A percentile compares a stretch with the other conserved stretches of the same genome.
These are phyloP conservation scores for Apogon hyalosoma DNA, from an alignment of 2,797 vertebrate genomes.

Conservation along the genomic window DNA sequence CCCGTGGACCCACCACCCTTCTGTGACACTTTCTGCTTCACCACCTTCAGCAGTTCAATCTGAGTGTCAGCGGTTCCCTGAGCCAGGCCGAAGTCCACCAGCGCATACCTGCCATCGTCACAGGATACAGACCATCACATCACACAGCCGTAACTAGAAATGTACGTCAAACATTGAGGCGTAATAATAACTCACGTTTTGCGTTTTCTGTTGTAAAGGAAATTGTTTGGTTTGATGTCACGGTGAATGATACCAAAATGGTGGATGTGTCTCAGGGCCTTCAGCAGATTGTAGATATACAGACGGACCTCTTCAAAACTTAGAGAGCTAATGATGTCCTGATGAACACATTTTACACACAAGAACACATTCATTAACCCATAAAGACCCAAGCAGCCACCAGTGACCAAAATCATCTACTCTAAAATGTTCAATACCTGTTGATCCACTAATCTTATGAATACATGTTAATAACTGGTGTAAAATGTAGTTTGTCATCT, in stretches of 20 bases:
- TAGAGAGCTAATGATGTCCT: conserved; percentile 92
- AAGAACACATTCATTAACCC: too few species aligned
- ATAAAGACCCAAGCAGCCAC: too few species aligned
- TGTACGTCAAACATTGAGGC: too few species aligned
- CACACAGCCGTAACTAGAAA: too few species aligned
- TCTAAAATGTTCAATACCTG: too few species aligned
- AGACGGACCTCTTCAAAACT: conserved; percentile 93
- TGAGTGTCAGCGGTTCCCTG: conserved; percentile 94
- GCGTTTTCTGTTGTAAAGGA: conserved; percentile 87
- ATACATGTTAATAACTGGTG: too few species aligned
- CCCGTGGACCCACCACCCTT: conserved; percentile 86
- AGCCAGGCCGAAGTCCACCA: conserved; percentile 98
- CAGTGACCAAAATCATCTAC: too few species aligned
- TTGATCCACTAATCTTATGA: too few species aligned
- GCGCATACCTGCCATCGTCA: conserved; percentile 86
- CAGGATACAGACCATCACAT: not conserved
- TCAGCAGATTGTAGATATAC: conserved; percentile 95
- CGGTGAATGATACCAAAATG: conserved; percentile 97
- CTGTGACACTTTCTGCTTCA: conserved; percentile 81
- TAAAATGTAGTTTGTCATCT: too few species aligned
- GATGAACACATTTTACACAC: conserved; percentile 47
- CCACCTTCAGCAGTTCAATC: conserved; percentile 93
- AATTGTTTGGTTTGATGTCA: conserved; percentile 90
- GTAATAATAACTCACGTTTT: conserved; percentile 85
- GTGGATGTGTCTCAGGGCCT: conserved; percentile 93